Evolutionary conservation across 2,888 invertebrate genomes (phyloP).

Genomic region (Lasioglossum lativentre): DNA sequence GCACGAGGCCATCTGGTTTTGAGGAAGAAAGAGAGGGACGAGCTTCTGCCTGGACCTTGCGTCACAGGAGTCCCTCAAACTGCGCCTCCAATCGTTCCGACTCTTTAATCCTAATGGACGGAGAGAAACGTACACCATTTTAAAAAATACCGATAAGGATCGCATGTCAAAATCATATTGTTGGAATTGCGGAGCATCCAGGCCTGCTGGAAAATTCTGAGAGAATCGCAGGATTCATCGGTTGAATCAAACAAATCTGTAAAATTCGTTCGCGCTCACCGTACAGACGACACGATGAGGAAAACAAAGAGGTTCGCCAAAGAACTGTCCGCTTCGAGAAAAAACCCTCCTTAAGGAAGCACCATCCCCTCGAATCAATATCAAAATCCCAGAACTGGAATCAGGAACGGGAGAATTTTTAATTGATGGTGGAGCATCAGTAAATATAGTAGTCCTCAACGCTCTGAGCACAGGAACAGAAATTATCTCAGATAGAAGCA

Average conservation of each 20-base stretch:
- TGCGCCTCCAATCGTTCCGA: background rate
- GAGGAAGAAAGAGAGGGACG: no score
- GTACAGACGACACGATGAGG: no score
- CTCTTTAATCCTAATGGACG: background rate
- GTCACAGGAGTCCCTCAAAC: background rate
- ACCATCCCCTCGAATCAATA: background rate
- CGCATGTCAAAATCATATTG: background rate
- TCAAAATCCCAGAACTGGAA: slow-evolving; percentile 8
- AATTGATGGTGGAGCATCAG: background rate
- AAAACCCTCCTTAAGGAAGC: slow-evolving; percentile 2
- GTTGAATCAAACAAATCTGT: background rate
- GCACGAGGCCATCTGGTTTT: background rate
- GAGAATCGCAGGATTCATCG: background rate
- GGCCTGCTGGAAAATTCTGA: background rate
- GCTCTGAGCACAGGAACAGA: no score
- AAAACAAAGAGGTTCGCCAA: background rate
- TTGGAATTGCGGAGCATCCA: background rate
- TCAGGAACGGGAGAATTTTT: slow-evolving; percentile 1
- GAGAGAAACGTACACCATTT: background rate
- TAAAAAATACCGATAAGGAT: no score
- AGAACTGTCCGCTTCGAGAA: background rate
- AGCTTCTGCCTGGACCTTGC: no score
- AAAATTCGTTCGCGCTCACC: no score
- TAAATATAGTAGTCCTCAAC: no score
- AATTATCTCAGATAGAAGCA: no score